A percentile compares a stretch with the other conserved stretches of the same genome.
Evolutionary conservation across 1,140 invertebrate genomes (phyloP).

Genomic region (Arion vulgaris): DNA sequence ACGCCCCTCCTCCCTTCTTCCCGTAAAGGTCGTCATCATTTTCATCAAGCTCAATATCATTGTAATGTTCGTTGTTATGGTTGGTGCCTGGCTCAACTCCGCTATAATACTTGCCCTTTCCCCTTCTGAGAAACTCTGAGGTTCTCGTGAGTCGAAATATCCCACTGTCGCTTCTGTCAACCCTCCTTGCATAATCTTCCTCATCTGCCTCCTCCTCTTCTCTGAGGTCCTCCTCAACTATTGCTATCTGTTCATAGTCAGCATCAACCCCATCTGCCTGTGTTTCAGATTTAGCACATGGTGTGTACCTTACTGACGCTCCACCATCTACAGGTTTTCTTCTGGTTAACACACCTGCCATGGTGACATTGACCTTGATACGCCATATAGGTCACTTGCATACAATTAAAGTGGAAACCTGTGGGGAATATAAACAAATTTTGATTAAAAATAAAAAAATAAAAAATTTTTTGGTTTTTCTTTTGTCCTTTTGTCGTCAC

Average conservation of each 20-base stretch:
- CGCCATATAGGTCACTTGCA: conserved; percentile 22
- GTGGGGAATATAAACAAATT: not conserved
- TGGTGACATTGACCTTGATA: conserved; percentile 37
- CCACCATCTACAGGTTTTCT: conserved; percentile 51
- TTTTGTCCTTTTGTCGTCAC: no score
- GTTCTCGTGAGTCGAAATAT: not conserved
- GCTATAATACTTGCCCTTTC: not conserved
- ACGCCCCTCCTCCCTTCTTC: not conserved
- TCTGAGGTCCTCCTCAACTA: conserved; percentile 77
- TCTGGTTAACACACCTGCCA: conserved; percentile 46
- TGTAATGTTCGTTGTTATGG: conserved; percentile 30
- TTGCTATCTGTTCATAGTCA: conserved; percentile 84
- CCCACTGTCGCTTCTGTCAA: not conserved
- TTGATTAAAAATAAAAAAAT: not conserved
- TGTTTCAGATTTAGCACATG: conserved; percentile 66
- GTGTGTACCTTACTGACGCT: conserved; percentile 74
- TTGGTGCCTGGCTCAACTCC: not conserved
- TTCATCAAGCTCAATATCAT: conserved; percentile 38
- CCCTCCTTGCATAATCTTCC: conserved; percentile 74
- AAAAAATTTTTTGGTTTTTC: no score
- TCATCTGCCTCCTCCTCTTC: conserved; percentile 77
- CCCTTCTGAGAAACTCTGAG: not conserved
- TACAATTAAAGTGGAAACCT: not conserved
- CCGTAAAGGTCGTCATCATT: conserved; percentile 10
- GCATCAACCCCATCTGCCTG: conserved; percentile 71